A percentile compares a stretch with the other conserved stretches of the same genome.
phyloP scores from a whole-genome alignment of 2,888 invertebrate species.

The Sialis fuliginosa region DNA sequence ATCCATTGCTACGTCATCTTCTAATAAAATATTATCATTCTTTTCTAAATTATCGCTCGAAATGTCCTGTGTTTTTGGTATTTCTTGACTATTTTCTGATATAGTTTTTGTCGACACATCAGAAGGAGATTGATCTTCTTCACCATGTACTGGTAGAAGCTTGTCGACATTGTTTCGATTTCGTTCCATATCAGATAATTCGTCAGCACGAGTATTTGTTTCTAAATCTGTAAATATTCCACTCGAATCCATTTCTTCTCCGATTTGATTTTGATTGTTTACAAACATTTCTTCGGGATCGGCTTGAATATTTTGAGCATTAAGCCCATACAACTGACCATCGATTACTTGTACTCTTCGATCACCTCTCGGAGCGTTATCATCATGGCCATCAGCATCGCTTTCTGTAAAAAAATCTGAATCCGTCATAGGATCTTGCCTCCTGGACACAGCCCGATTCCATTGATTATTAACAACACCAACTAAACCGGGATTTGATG shows the following conservation, averaged over 20 bases:
- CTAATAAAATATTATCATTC: slow-evolving; percentile 9
- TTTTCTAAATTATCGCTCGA: slow-evolving; percentile 12
- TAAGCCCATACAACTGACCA: slow-evolving; percentile 68
- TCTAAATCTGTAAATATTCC: slow-evolving; percentile 79
- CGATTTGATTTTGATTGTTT: slow-evolving; percentile 17
- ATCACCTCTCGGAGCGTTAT: slow-evolving; percentile 49
- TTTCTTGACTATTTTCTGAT: slow-evolving; percentile 31
- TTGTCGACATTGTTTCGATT: slow-evolving; percentile 18
- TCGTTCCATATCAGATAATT: slow-evolving; percentile 14
- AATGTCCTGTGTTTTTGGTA: slow-evolving; percentile 9
- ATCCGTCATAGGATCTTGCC: slow-evolving; percentile 77
- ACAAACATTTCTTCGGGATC: slow-evolving; percentile 29
- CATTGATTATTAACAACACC: slow-evolving; percentile 35
- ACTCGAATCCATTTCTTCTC: slow-evolving; percentile 79
- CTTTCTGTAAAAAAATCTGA: slow-evolving; percentile 84
- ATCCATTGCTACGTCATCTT: slow-evolving; percentile 1
- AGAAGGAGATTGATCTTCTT: slow-evolving; percentile 41
- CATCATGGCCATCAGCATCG: slow-evolving; percentile 72
- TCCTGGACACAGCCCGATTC: slow-evolving; percentile 40
- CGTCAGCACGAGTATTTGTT: slow-evolving; percentile 39
- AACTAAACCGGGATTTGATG: slow-evolving; percentile 20
- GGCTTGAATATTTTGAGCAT: slow-evolving; percentile 32
- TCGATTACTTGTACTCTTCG: slow-evolving; percentile 72
- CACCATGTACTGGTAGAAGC: slow-evolving; percentile 8
- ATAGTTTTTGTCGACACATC: slow-evolving; percentile 38